Percentiles rank a stretch among this genome's conserved stretches.
Conservation (phyloP, 2,888 invertebrate genomes). For the Hemistola chrysoprasaria region DNA sequence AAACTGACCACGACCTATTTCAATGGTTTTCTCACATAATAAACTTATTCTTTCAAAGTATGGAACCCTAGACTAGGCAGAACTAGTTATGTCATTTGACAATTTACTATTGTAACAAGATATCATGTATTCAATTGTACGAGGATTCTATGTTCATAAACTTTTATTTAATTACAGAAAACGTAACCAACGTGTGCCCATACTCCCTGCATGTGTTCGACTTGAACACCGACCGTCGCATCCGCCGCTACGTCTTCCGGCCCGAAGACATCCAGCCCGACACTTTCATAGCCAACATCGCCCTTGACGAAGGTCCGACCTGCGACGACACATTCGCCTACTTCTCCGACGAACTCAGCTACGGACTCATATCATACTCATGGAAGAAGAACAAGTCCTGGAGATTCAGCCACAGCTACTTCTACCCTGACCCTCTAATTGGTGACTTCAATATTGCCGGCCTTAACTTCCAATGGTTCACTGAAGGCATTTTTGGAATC, state of each 20-base stretch:
- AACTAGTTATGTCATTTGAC: too few relatives aligned
- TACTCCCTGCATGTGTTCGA: slow-evolving; percentile 91
- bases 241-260: slow-evolving; percentile 86
- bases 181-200: slow-evolving; percentile 87
- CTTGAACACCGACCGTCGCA: slow-evolving; percentile 86
- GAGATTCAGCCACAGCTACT: slow-evolving; percentile 90
- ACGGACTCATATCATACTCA: slow-evolving; percentile 90
- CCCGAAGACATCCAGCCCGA: slow-evolving; percentile 88
- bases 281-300: slow-evolving; percentile 93
- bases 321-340: slow-evolving; percentile 91
- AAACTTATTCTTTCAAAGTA: too few relatives aligned
- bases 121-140: too few relatives aligned
- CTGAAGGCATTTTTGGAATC: slow-evolving; percentile 91
- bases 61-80: too few relatives aligned
- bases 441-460: slow-evolving; percentile 91
- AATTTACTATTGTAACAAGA: too few relatives aligned
- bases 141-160: too few relatives aligned
- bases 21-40: too few relatives aligned
- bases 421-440: slow-evolving; percentile 90
- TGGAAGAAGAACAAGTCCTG: slow-evolving; percentile 89
- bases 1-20: too few relatives aligned
- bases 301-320: slow-evolving; percentile 87
- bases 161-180: slow-evolving; percentile 51
- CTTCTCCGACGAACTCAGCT: slow-evolving; percentile 91
- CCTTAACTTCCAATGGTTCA: slow-evolving; percentile 92